Evolutionary conservation across 2,888 invertebrate genomes (phyloP), one percentile per base, ranked within the genome.

Genomic region (Brenthis hecate): DNA sequence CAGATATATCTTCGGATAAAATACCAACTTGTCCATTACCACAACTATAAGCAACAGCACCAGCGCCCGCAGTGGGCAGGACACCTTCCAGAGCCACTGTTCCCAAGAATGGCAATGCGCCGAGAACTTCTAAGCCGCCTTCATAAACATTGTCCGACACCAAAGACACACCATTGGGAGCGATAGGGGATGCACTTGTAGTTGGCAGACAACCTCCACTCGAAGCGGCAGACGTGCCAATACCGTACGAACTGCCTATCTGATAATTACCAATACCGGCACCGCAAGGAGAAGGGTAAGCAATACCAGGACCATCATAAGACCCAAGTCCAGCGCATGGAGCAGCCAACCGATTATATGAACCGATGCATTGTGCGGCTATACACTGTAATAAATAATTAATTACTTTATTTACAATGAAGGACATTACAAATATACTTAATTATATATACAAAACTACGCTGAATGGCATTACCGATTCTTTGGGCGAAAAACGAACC

Each of bases 101-200:
- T 28, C 28, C 28, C 28, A 28, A 28, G 28, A 28, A 28, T 28
- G 28, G 28, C 4, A 28, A 4, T 28, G 28, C 4, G 4, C 28
- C 28, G 28, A 28, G 28, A 28, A 28, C 28, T 28, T 28, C 28
- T 4, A 28, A 71, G 2, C 70, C 62, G 2, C 83, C 83, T 65
- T 77, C 78, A 53, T 80, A 78, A 0, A 66, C 75, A 69, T 81
- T 80, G 62, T 83, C 81, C 14, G 81, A 81, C 6, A 76, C 65
- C 13, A 83, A 78, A 8, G 80, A 74, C 32, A 83, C 71, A 13
- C 83, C 83, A 48, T 68, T 73, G 8, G 78, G 75, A 13, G 80
- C 74, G 53, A 80, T 74, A 23, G 81, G 78, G 6, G 82, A 83
- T 13, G 75, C 71, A 66, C 81, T 81, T 61, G 82, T 72, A n/a